These are phyloP conservation scores for Heteropelma amictum DNA, from an alignment of 2,888 invertebrate species.

Conservation along the genomic window DNA sequence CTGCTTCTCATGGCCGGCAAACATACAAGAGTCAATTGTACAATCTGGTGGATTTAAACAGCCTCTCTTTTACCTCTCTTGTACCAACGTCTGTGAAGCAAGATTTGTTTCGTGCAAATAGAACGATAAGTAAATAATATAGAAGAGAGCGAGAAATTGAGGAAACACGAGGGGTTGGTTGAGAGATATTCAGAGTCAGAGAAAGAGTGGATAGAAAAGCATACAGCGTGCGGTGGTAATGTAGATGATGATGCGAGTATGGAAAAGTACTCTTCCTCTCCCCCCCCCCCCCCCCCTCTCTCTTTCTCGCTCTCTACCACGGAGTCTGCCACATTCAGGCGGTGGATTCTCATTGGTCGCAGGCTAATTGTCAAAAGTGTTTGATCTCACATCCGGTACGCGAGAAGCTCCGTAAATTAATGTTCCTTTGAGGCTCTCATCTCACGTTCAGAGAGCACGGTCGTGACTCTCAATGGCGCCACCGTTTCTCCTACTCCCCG, in stretches of 20 bases:
- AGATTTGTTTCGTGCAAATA: slow-evolving; percentile 6
- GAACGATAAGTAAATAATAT: slow-evolving; percentile 23
- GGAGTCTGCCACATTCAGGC: slow-evolving; percentile 33
- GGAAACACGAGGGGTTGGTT: slow-evolving; percentile 1
- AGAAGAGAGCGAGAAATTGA: slow-evolving; percentile 15
- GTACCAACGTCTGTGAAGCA: not conserved
- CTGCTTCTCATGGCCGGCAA: not conserved
- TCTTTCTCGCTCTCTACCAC: too few species aligned
- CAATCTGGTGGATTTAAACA: not conserved
- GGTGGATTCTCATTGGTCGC: slow-evolving; percentile 57
- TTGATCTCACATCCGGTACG: slow-evolving; percentile 70
- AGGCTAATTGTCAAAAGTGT: slow-evolving; percentile 71
- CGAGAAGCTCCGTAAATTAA: slow-evolving; percentile 70
- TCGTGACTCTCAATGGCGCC: slow-evolving; percentile 53
- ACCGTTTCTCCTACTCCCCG: slow-evolving; percentile 42
- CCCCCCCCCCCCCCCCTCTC: too few species aligned
- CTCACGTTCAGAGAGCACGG: slow-evolving; percentile 39
- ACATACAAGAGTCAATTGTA: not conserved
- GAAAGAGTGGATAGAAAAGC: not conserved
- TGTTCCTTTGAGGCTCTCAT: slow-evolving; percentile 69
- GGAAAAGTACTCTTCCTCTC: too few species aligned
- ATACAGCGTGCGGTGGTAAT: not conserved
- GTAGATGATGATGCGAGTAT: too few species aligned
- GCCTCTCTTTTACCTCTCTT: not conserved
- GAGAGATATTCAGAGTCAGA: slow-evolving; percentile 1